Conservation (phyloP, 2,113 vertebrate species). For the Limnothrissa miodon region DNA sequence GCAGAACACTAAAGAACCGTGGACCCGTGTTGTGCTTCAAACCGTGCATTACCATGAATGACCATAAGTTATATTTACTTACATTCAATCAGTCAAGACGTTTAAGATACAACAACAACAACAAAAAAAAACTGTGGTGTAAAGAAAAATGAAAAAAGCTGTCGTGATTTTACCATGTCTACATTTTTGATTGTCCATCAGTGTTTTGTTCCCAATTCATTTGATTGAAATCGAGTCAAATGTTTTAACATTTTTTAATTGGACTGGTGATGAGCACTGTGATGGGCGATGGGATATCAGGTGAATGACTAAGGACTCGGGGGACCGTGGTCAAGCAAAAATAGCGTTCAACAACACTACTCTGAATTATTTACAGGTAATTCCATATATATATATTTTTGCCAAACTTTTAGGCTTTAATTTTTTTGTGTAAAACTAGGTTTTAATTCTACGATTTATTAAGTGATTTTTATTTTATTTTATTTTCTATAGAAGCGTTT, state of each 20-base stretch:
- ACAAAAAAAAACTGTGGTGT: not conserved
- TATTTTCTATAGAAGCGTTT: slow-evolving; percentile 5
- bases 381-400: slow-evolving; percentile 12
- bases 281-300: not conserved
- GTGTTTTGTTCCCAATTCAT: slow-evolving; percentile 14
- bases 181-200: not conserved
- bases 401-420: slow-evolving; percentile 19
- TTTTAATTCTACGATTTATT: not conserved
- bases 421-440: not conserved
- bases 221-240: not conserved
- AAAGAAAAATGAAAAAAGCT: not conserved
- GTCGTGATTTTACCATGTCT: not conserved
- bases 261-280: not conserved
- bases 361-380: slow-evolving; percentile 1
- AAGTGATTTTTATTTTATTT: not conserved
- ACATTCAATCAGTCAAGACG: not conserved
- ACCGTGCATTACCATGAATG: not conserved
- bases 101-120: not conserved
- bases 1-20: not conserved
- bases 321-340: not conserved
- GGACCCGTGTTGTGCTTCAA: not conserved
- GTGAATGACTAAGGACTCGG: not conserved
- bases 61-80: not conserved
- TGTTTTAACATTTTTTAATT: not conserved
- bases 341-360: slow-evolving; percentile 10